Percentiles rank a stretch among this genome's conserved stretches.
phyloP scores from a whole-genome alignment of 2,888 invertebrate species.

The Drosophila paranaensis region DNA sequence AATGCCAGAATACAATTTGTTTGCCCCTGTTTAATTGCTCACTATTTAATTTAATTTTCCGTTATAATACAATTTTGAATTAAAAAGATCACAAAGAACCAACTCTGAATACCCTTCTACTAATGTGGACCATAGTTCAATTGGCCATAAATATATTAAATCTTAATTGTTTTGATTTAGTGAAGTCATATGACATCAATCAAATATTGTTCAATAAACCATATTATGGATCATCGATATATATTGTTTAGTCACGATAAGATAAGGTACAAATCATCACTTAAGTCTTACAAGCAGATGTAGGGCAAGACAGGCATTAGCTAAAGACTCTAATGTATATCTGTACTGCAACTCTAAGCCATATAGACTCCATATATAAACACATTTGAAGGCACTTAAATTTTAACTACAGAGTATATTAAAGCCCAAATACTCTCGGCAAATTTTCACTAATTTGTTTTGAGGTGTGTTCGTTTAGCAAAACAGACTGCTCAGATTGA shows the following conservation, averaged over 20 bases:
- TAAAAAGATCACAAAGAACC: not conserved
- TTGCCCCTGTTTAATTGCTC: constrained; percentile 43
- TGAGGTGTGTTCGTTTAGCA: constrained; percentile 19
- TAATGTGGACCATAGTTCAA: not conserved
- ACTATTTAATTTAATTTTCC: no score
- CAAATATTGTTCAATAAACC: not conserved
- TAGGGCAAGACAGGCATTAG: not conserved
- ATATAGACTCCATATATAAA: not conserved
- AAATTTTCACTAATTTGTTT: not conserved
- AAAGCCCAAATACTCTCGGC: not conserved
- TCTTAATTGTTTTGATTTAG: not conserved
- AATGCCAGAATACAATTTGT: constrained; percentile 18
- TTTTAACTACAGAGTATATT: not conserved
- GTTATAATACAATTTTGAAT: constrained; percentile 9
- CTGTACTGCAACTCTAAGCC: no score
- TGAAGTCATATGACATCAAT: not conserved
- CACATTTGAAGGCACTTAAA: not conserved
- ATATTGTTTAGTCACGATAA: not conserved
- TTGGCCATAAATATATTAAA: not conserved
- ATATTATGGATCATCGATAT: not conserved
- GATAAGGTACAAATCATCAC: not conserved
- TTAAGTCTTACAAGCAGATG: not conserved
- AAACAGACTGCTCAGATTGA: constrained; percentile 30
- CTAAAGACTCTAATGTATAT: no score
- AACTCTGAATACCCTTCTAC: not conserved